Percentiles rank a stretch among this genome's conserved stretches.
Evolutionary conservation across 2,113 vertebrate genomes (phyloP).

Genomic region (Gasterosteus aculeatus): DNA sequence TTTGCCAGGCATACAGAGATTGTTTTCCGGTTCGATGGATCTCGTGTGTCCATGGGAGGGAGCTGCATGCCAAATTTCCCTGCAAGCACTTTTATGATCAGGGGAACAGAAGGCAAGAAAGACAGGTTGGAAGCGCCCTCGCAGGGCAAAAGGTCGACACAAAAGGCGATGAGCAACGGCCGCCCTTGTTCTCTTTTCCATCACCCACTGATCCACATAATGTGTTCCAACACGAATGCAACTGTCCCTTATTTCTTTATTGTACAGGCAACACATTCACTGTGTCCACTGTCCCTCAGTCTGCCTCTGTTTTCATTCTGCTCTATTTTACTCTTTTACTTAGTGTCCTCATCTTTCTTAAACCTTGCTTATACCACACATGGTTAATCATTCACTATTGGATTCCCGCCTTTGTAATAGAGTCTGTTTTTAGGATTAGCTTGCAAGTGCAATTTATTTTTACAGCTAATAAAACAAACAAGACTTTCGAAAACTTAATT

Average conservation of each 20-base stretch:
- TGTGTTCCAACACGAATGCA: not conserved
- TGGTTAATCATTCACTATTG: not conserved
- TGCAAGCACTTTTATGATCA: conserved; percentile 5
- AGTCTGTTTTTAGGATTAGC: not conserved
- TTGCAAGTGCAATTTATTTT: not conserved
- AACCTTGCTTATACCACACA: not conserved
- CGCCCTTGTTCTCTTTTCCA: conserved; percentile 25
- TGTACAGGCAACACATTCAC: too few species aligned
- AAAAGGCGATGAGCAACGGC: not conserved
- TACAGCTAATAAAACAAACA: not conserved
- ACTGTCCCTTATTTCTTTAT: not conserved
- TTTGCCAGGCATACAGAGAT: not conserved
- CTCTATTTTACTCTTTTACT: not conserved
- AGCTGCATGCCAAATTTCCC: conserved; percentile 18
- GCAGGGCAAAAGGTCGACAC: conserved; percentile 21
- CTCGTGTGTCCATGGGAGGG: conserved; percentile 1
- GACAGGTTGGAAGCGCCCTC: not conserved
- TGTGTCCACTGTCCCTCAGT: not conserved
- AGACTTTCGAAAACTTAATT: not conserved
- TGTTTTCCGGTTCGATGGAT: conserved; percentile 15
- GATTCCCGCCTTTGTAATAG: not conserved
- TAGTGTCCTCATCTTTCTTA: not conserved
- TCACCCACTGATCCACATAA: not conserved
- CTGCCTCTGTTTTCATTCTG: not conserved
- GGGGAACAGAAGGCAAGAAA: conserved; percentile 13